Evolutionary conservation across 2,797 vertebrate species (phyloP), one percentile per base, ranked within the genome.

Genomic region (Cirrhinus mrigala): DNA sequence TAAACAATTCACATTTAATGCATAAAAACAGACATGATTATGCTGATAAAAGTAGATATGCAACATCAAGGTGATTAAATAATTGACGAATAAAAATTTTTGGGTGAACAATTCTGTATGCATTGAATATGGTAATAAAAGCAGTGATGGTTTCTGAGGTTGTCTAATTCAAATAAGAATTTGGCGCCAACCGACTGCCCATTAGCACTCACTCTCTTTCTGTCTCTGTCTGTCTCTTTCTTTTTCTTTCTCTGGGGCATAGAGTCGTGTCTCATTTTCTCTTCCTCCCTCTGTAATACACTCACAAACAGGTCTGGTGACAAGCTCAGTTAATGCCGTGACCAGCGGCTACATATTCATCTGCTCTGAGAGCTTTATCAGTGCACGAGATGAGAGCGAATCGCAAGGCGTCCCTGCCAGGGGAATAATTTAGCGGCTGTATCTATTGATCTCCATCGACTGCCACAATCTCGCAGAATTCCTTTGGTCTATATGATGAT

Each of bases 301-400:
- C 85, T 87, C 74, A 76, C 79, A 79, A 77, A 82, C 79, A 64
- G 83, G 77, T 85, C 79, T 74, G 71, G 69, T 84, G 84, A 88
- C 85, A 82, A 82, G 79, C 86, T 82, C 58, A 68, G 78, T 68
- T 86, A 86, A 87, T 82, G 85, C 69, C 27, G n/a, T 86, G 80
- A 89, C 90, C 89, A 76, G 81, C 83, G 90, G 87, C 86, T 88
- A 88, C 82, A 87, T 89, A 86, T 88, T 91, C 84, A 87, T 89
- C 89, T 85, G 71, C 58, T 87, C 64, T 81, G 87, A 87, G 76
- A 86, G 79, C 44, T 62, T 79, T 85, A 86, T 88, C 82, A 78
- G 52, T 54, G 74, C 83, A 74, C 78, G 20, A 64, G 60, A 86
- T 73, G 88, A 87, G 69, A 82, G 77, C 18, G 24, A 66, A 58